Base-by-base conservation (phyloP, 2,888 invertebrate species). In the Eurytoma californica region DNA sequence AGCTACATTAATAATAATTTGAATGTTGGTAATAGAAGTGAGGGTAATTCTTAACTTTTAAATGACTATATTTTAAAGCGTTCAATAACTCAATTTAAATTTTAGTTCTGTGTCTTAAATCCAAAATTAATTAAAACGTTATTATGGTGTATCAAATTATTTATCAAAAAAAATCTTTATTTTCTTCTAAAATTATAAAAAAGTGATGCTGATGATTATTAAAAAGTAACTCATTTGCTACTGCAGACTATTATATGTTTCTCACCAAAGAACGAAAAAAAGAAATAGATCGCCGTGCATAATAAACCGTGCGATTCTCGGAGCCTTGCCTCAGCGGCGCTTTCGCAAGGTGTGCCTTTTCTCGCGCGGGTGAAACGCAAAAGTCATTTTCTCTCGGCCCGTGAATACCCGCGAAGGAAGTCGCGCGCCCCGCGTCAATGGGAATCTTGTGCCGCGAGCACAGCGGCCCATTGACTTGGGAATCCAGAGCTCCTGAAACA, bases 381-480 rank as follows among this genome's bases (percentile, higher is more conserved):
- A 57, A 65, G 66, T 66, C 0, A 65, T 57, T 63, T 65, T 65
- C 39, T 39, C 55, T 18, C 16, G 18, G 30, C 55, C 13, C 3
- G 57, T 13, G 39, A 65, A 63, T 47, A 18, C 39, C 14, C 53
- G 53, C 14, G 47, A 9, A 16, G 13, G 47, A 16, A 28, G 28
- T n/a, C 39, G 13, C 39, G 39, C 9, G 39, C 16, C 13, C 53
- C 16, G 24, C 49, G 51, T 76, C 76, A 76, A 76, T 63, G 55
- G 67, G 14, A 67, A 72, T 67, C 53, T 61, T 77, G 66, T 66
- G 47, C 53, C 2, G 9, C 51, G 28, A 60, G 60, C 72, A 77
- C 55, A 70, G 39, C 24, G n/a, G 16, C 5, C 55, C 77, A 72
- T 77, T 67, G 67, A 77, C 5, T 24, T 24, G 5, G 13, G 14